Evolutionary conservation across 2,888 invertebrate species (phyloP).

Genomic region (Catocala sponsa): DNA sequence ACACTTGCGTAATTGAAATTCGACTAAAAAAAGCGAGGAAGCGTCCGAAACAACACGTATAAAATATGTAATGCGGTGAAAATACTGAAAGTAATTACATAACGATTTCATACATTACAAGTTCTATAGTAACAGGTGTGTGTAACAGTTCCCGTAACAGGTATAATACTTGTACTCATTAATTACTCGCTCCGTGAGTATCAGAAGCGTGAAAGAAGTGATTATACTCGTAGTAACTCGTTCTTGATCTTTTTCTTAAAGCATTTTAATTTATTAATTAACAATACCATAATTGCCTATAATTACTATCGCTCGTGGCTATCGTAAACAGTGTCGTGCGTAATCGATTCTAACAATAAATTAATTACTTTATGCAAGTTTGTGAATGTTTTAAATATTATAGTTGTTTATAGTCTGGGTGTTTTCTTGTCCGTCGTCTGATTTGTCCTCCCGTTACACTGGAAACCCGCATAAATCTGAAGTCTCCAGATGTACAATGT

Average conservation of each 20-base stretch:
- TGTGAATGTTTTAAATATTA: background rate
- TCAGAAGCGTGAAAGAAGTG: conserved; percentile 1
- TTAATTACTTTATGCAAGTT: background rate
- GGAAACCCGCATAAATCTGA: no score
- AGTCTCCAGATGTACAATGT: no score
- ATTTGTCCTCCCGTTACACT: no score
- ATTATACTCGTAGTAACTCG: background rate
- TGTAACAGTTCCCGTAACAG: conserved; percentile 11
- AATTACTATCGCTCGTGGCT: background rate
- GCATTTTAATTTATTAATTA: conserved; percentile 10
- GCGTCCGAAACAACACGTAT: conserved; percentile 34
- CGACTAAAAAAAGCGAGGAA: conserved; percentile 47
- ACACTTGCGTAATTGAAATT: conserved; percentile 10
- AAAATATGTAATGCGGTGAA: conserved; percentile 31
- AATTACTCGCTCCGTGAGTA: background rate
- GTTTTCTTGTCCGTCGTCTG: no score
- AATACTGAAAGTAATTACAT: conserved; percentile 28
- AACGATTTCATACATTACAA: background rate
- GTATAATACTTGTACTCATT: conserved; percentile 3
- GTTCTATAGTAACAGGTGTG: background rate
- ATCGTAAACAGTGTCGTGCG: background rate
- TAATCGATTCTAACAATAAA: background rate
- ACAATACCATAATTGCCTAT: background rate
- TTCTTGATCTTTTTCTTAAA: background rate
- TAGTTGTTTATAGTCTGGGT: no score